Evolutionary conservation across 2,113 vertebrate species (phyloP).

Genomic region (Thalassoma bifasciatum): DNA sequence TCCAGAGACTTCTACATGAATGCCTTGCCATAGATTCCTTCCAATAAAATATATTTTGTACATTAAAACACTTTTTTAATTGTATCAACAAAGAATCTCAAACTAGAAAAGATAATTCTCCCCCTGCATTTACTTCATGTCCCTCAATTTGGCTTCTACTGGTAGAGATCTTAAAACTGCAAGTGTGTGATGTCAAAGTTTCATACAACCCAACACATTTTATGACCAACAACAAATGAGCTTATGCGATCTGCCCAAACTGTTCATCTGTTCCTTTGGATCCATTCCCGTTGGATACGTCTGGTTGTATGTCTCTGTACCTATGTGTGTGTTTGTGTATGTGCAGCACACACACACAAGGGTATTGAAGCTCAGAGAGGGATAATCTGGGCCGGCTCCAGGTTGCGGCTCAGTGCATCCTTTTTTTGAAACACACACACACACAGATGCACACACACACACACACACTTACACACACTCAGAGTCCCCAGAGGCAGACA

Average conservation of each 20-base stretch:
- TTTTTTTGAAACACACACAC: conserved; percentile 26
- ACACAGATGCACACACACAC: no score
- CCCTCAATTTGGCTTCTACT: background rate
- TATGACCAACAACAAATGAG: conserved; percentile 3
- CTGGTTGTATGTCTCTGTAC: conserved; percentile 19
- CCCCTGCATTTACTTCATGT: background rate
- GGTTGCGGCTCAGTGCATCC: conserved; percentile 51
- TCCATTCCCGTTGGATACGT: conserved; percentile 17
- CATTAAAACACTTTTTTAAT: background rate
- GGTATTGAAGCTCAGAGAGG: conserved; percentile 46
- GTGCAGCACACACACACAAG: conserved; percentile 16
- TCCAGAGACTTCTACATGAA: background rate
- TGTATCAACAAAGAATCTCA: background rate
- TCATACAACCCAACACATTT: conserved; percentile 27
- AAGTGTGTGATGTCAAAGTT: background rate
- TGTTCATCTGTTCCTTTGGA: conserved; percentile 37
- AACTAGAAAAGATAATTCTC: background rate
- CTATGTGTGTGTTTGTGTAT: conserved; percentile 5
- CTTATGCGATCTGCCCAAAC: conserved; percentile 33
- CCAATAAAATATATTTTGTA: background rate
- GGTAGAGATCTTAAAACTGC: background rate
- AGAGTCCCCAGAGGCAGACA: conserved; percentile 40
- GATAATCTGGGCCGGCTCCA: conserved; percentile 63
- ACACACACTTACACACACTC: conserved; percentile 26
- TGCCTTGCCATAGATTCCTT: background rate